These are phyloP conservation scores for Pseudomyrmex concolor DNA, from an alignment of 1,140 invertebrate genomes.

Conservation along the genomic window DNA sequence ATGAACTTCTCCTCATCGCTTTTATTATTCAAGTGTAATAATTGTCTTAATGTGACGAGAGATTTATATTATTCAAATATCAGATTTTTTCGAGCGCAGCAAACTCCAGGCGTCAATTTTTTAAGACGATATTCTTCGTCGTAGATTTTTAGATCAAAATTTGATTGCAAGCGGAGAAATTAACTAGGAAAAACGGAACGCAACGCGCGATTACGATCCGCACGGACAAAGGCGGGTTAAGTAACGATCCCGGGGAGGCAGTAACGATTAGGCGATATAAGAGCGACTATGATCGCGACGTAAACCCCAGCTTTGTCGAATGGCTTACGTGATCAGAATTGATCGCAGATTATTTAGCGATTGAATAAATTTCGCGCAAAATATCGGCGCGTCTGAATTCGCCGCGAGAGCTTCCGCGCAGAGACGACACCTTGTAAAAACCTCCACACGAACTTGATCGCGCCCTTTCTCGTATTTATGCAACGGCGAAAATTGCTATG, in stretches of 20 bases:
- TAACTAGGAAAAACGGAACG: conserved; percentile 22
- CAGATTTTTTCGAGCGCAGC: too few species aligned
- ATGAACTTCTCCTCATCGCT: conserved; percentile 1
- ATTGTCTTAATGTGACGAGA: too few species aligned
- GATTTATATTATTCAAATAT: too few species aligned
- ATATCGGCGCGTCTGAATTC: conserved; percentile 54
- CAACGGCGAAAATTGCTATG: background rate
- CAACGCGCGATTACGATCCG: conserved; percentile 24
- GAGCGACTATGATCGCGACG: conserved; percentile 29
- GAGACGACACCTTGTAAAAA: conserved; percentile 64
- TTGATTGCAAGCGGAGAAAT: conserved; percentile 10
- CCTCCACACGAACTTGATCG: background rate
- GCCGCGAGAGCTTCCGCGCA: background rate
- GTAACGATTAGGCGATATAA: conserved; percentile 65
- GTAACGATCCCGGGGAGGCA: conserved; percentile 22
- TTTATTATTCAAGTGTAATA: background rate
- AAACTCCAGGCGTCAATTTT: too few species aligned
- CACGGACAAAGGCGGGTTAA: conserved; percentile 35
- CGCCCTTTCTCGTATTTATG: background rate
- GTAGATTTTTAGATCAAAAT: conserved; percentile 9
- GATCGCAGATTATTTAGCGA: conserved; percentile 70
- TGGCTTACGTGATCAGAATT: conserved; percentile 72
- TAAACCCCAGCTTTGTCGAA: conserved; percentile 22
- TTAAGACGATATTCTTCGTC: background rate
- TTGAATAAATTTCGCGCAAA: conserved; percentile 68